These are phyloP conservation scores for Merops nubicus DNA, from an alignment of 2,113 vertebrate species.

Conservation along the genomic window DNA sequence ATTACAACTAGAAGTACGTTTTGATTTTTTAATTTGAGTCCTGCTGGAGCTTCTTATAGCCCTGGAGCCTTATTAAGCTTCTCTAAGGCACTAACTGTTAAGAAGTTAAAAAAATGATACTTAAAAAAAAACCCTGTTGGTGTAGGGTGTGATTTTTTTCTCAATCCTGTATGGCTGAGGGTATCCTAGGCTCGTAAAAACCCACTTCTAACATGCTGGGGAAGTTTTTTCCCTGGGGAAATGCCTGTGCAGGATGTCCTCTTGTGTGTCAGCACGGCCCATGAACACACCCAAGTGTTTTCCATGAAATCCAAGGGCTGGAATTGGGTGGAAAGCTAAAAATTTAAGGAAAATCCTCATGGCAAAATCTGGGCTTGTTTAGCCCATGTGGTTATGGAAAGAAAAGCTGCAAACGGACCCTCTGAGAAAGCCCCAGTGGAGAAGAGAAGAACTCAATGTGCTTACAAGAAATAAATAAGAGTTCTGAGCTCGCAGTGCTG, in stretches of 20 bases:
- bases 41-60: not conserved
- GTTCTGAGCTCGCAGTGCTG: fast-evolving
- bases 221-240: not conserved
- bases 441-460: not conserved
- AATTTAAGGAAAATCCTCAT: not conserved
- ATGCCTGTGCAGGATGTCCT: not conserved
- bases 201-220: not conserved
- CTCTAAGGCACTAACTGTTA: not conserved
- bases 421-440: not conserved
- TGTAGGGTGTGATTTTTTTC: not conserved
- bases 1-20: not conserved
- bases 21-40: not conserved
- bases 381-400: not conserved
- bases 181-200: not conserved
- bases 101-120: not conserved
- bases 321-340: not conserved
- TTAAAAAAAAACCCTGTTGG: not conserved
- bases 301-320: not conserved
- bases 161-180: not conserved
- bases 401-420: not conserved
- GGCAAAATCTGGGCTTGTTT: not conserved
- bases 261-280: not conserved
- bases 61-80: not conserved
- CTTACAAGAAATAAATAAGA: not conserved
- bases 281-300: not conserved